Conservation (phyloP, 2,888 invertebrate genomes). For the Hymenopus coronatus region DNA sequence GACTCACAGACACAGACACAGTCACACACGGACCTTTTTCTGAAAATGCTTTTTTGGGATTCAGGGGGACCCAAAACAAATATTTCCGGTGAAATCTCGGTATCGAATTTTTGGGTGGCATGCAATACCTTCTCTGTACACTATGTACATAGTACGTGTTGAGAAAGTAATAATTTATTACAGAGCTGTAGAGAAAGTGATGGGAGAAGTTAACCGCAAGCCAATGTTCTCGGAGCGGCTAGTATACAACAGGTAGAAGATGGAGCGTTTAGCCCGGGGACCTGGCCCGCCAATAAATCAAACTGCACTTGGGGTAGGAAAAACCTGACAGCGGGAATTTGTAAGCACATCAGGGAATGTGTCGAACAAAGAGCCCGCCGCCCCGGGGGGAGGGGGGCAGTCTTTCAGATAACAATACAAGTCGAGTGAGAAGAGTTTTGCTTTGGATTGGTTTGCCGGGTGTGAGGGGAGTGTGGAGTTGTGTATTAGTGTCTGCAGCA, state of each 20-base stretch:
- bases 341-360: slow-evolving; percentile 27
- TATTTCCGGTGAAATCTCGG: no score
- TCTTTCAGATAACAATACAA: slow-evolving; percentile 16
- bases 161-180: no score
- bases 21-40: no score
- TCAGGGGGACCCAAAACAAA: no score
- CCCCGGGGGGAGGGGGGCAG: slow-evolving; percentile 3
- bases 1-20: no score
- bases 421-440: slow-evolving; percentile 13
- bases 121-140: no score
- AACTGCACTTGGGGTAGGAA: not conserved
- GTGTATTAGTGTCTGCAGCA: not conserved
- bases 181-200: no score
- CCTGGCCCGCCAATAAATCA: slow-evolving; percentile 26
- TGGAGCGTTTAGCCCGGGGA: slow-evolving; percentile 24
- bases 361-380: slow-evolving; percentile 28
- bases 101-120: no score
- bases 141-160: no score
- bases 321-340: slow-evolving; percentile 28
- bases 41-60: no score
- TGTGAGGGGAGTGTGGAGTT: slow-evolving; percentile 16
- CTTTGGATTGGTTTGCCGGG: slow-evolving; percentile 14
- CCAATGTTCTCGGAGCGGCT: not conserved
- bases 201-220: no score
- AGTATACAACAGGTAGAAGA: not conserved